These are phyloP conservation scores for Graphium colonna DNA, from an alignment of 2,888 invertebrate species.

Conservation along the genomic window DNA sequence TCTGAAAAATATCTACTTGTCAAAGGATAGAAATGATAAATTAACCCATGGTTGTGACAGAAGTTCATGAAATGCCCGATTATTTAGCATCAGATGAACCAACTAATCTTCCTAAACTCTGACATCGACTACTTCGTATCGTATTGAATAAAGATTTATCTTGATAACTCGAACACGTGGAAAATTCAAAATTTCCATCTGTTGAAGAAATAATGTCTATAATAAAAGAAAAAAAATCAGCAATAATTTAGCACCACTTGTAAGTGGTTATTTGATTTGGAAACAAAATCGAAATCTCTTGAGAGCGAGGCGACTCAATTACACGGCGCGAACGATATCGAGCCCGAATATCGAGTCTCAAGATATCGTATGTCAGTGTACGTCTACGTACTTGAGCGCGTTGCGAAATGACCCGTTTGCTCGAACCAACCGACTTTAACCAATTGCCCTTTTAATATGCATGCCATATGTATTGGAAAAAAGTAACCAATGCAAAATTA, in stretches of 20 bases:
- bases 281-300: neutral
- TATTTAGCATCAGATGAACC: too few species aligned
- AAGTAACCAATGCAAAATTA: constrained; percentile 2
- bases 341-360: constrained; percentile 1
- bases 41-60: too few species aligned
- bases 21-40: too few species aligned
- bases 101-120: too few species aligned
- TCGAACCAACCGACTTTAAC: neutral
- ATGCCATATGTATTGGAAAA: constrained; percentile 1
- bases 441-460: constrained; percentile 5
- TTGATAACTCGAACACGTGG: too few species aligned
- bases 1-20: too few species aligned
- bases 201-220: too few species aligned
- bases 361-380: constrained; percentile 7
- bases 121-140: too few species aligned
- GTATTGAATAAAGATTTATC: too few species aligned
- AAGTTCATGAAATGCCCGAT: too few species aligned
- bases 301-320: neutral
- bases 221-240: too few species aligned
- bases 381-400: neutral
- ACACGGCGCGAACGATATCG: neutral
- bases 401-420: constrained; percentile 8
- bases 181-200: too few species aligned
- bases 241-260: neutral
- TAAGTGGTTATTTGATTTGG: neutral